Evolutionary conservation across 2,113 vertebrate species (phyloP).

Genomic region (Grammatotria lemairii): DNA sequence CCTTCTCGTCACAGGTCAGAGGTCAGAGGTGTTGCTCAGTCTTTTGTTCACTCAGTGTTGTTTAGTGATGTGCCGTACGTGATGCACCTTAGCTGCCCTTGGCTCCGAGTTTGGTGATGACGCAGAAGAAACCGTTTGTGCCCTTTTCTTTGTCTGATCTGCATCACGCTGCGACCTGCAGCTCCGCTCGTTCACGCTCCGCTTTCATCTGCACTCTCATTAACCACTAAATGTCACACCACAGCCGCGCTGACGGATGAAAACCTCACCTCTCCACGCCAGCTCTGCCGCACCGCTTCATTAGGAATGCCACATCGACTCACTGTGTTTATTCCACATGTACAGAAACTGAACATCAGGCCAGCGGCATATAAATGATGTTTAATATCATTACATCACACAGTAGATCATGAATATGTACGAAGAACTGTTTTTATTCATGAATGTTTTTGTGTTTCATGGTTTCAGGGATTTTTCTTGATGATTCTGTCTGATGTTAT

Average conservation of each 20-base stretch:
- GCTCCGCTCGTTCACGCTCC: neutral
- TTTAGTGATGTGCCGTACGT: neutral
- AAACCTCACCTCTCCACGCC: neutral
- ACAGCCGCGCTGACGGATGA: neutral
- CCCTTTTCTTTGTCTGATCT: slow-evolving; percentile 32
- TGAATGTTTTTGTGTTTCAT: neutral
- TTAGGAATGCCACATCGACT: neutral
- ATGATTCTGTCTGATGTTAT: neutral
- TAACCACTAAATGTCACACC: slow-evolving; percentile 39
- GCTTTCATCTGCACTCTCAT: slow-evolving; percentile 36
- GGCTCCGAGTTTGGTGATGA: neutral
- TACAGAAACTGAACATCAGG: neutral
- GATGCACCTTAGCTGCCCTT: neutral
- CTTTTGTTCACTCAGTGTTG: neutral
- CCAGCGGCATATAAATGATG: neutral
- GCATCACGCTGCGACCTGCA: neutral
- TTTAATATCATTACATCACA: neutral
- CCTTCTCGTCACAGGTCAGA: neutral
- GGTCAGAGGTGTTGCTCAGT: neutral
- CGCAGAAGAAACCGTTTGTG: neutral
- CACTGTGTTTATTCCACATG: neutral
- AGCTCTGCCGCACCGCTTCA: neutral
- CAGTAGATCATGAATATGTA: neutral
- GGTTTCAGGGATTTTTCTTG: neutral
- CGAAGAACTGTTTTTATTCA: neutral